Percentiles rank a stretch among this genome's conserved stretches.
Evolutionary conservation across 2,888 invertebrate species (phyloP).

Genomic region (Portevinia maculata): DNA sequence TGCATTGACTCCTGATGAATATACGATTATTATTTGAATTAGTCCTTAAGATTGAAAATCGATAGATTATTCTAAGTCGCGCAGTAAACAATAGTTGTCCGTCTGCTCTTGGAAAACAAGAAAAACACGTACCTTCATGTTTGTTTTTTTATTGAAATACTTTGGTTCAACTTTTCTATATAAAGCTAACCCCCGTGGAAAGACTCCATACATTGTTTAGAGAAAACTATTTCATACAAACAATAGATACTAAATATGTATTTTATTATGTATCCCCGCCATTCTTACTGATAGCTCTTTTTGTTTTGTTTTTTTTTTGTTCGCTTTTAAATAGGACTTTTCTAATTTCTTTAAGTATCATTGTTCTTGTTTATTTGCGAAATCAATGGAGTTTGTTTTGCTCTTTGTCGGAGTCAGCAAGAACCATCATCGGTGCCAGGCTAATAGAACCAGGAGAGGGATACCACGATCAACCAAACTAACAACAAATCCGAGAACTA

Average conservation of each 20-base stretch:
- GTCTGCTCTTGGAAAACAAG: no score
- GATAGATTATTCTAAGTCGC: no score
- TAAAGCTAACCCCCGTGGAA: neutral
- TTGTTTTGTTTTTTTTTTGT: slow-evolving; percentile 23
- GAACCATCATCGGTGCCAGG: neutral
- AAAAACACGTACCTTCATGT: no score
- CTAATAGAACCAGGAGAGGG: slow-evolving; percentile 11
- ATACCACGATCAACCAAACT: slow-evolving; percentile 40
- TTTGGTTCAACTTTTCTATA: neutral
- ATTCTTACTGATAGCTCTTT: slow-evolving; percentile 44
- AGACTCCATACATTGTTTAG: neutral
- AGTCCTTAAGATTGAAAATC: no score
- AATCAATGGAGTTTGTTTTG: slow-evolving; percentile 46
- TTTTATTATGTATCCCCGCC: slow-evolving; percentile 8
- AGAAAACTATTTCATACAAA: no score
- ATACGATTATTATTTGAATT: no score
- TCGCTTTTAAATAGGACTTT: slow-evolving; percentile 32
- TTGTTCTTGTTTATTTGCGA: slow-evolving; percentile 28
- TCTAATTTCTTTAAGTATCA: slow-evolving; percentile 4
- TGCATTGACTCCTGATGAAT: no score
- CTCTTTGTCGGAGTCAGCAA: slow-evolving; percentile 34
- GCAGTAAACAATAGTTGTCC: no score
- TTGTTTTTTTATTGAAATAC: neutral
- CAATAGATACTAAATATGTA: no score
- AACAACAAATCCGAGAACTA: slow-evolving; percentile 56